These are phyloP conservation scores for Lithodes maja DNA, from an alignment of 2,888 invertebrate species.

Conservation along the genomic window DNA sequence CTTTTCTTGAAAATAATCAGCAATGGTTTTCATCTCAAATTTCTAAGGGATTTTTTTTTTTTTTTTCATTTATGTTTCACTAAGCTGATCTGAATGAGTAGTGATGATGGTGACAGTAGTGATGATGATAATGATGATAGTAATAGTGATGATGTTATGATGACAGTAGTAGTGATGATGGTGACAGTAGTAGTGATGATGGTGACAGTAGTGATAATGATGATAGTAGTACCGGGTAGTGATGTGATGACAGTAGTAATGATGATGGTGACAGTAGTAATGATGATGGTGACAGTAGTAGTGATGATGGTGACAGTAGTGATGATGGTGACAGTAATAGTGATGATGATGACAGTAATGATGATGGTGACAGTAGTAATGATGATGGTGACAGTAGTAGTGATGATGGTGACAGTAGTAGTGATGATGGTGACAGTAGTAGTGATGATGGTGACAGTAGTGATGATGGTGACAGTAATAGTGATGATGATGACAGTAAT, in stretches of 20 bases:
- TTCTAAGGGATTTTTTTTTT: no score
- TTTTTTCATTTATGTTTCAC: no score
- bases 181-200: not conserved
- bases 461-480: not conserved
- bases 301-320: not conserved
- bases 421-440: not conserved
- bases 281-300: not conserved
- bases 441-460: not conserved
- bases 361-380: not conserved
- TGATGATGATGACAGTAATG: not conserved
- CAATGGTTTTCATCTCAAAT: no score
- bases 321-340: not conserved
- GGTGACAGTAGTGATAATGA: not conserved
- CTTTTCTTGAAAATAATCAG: no score
- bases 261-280: not conserved
- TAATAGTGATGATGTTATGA: not conserved
- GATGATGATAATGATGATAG: not conserved
- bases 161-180: not conserved
- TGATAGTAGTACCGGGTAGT: not conserved
- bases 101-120: no score
- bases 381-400: not conserved
- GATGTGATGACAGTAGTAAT: not conserved
- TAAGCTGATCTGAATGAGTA: no score
- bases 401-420: not conserved
- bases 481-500: no score